Evolutionary conservation across 2,797 vertebrate species (phyloP).

Genomic region (Tenualosa thibaudeaui): DNA sequence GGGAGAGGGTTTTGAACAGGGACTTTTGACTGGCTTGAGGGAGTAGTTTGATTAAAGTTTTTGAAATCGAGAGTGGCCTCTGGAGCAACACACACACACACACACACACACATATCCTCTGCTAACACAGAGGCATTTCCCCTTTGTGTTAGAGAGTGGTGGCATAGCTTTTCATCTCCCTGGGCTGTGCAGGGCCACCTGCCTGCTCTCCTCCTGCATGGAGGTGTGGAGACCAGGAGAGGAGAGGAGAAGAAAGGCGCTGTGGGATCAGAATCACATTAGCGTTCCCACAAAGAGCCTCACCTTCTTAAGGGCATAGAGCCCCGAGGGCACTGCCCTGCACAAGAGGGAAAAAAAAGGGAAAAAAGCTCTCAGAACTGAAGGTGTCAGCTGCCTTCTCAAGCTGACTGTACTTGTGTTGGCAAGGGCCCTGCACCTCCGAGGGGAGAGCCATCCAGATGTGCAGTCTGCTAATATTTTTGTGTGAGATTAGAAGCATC

Average conservation of each 20-base stretch:
- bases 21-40: neutral
- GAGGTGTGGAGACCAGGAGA: neutral
- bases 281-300: neutral
- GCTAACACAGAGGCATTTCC: neutral
- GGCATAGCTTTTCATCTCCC: neutral
- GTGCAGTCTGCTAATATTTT: neutral
- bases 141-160: neutral
- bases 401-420: neutral
- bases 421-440: neutral
- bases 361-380: neutral
- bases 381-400: neutral
- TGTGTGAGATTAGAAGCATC: neutral
- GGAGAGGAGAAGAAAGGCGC: neutral
- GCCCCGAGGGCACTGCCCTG: neutral
- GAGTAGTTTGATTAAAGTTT: constrained; percentile 43
- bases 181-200: neutral
- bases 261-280: neutral
- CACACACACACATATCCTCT: neutral
- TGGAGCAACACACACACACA: neutral
- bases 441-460: neutral
- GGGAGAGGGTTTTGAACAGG: constrained; percentile 29
- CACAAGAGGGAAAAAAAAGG: no score
- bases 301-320: neutral
- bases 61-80: constrained; percentile 41
- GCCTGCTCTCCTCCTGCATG: neutral